Conservation (phyloP, 2,113 vertebrate genomes). For the Onychostruthus taczanowskii region DNA sequence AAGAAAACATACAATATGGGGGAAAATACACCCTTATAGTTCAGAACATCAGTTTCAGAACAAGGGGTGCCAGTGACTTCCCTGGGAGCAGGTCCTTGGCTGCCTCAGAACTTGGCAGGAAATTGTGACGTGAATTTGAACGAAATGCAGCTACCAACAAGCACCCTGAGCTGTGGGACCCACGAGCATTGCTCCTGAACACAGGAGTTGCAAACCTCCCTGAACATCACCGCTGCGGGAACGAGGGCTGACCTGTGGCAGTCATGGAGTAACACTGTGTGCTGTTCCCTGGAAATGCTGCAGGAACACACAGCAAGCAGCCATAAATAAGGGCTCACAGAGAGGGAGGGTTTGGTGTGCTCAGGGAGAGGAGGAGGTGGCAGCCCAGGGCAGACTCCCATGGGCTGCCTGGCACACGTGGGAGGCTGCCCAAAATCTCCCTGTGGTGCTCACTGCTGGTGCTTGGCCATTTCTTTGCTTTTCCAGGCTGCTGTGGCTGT, state of each 20-base stretch:
- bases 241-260: not conserved
- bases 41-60: not conserved
- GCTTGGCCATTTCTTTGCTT: not conserved
- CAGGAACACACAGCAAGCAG: not conserved
- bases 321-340: not conserved
- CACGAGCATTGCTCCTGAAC: not conserved
- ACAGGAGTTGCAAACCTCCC: not conserved
- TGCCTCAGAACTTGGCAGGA: not conserved
- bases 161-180: not conserved
- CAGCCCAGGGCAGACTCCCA: not conserved
- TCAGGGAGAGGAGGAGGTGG: not conserved
- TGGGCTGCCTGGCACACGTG: not conserved
- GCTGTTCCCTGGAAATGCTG: not conserved
- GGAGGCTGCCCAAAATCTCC: not conserved
- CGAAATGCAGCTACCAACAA: not conserved
- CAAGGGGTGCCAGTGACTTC: rapidly evolving
- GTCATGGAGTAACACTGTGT: rapidly evolving
- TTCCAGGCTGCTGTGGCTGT: not conserved
- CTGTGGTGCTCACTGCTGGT: not conserved
- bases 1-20: not conserved
- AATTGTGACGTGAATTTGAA: not conserved
- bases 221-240: not conserved
- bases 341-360: not conserved
- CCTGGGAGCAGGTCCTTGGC: not conserved
- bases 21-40: not conserved